A percentile compares a stretch with the other conserved stretches of the same genome.
Evolutionary conservation across 1,140 invertebrate genomes (phyloP).

Genomic region (Bombus cullumanus): DNA sequence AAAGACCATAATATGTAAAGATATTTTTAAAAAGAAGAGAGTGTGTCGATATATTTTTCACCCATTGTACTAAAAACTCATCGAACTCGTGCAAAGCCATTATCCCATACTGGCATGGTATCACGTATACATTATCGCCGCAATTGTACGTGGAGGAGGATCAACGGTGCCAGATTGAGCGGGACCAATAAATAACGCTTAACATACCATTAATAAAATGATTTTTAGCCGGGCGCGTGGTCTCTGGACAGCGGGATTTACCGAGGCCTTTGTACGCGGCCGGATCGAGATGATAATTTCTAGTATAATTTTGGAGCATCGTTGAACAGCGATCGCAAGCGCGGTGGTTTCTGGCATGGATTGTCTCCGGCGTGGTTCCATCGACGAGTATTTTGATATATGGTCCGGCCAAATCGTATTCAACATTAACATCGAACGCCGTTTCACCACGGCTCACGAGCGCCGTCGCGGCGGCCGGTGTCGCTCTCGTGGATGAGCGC

Average conservation of each 20-base stretch:
- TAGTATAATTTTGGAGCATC: conserved; percentile 49
- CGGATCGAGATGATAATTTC: conserved; percentile 42
- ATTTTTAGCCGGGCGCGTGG: conserved; percentile 16
- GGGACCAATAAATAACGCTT: conserved; percentile 38
- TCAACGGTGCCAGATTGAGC: background rate
- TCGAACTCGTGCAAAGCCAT: background rate
- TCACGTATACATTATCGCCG: background rate
- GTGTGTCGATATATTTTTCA: too few species aligned
- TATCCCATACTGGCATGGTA: background rate
- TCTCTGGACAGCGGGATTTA: conserved; percentile 22
- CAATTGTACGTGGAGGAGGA: background rate
- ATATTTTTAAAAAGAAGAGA: too few species aligned
- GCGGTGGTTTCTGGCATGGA: conserved; percentile 51
- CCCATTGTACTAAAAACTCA: background rate
- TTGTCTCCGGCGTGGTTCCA: conserved; percentile 47
- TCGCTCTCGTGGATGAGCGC: conserved; percentile 7
- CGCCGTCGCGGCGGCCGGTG: background rate
- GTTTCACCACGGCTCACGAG: conserved; percentile 8
- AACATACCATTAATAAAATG: conserved; percentile 43
- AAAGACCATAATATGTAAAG: too few species aligned
- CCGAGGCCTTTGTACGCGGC: conserved; percentile 22
- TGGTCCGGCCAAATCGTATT: conserved; percentile 45
- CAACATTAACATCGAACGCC: conserved; percentile 52
- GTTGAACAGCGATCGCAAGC: conserved; percentile 32
- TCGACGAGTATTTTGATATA: conserved; percentile 56